These are phyloP conservation scores for Scatophagus argus DNA, from an alignment of 2,113 vertebrate genomes.

Conservation along the genomic window DNA sequence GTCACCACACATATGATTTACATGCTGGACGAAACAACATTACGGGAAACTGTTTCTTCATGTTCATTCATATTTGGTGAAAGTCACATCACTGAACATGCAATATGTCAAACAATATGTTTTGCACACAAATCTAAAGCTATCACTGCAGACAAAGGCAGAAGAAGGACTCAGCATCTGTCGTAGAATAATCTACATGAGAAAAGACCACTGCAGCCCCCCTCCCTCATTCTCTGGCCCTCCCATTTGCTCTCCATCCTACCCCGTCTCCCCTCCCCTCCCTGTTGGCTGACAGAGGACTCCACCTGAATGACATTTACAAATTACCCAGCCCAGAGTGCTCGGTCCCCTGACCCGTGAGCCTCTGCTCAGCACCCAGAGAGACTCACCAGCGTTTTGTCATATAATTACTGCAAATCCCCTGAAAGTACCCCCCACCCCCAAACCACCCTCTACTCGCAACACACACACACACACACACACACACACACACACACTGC, in stretches of 20 bases:
- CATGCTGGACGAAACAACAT: neutral
- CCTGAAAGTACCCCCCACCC: slow-evolving; percentile 92
- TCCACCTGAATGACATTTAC: slow-evolving; percentile 98
- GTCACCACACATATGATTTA: neutral
- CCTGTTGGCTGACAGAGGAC: slow-evolving; percentile 85
- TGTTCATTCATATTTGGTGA: slow-evolving; percentile 23
- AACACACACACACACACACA: slow-evolving; percentile 30
- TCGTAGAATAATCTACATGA: slow-evolving; percentile 82
- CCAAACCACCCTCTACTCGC: slow-evolving; percentile 44
- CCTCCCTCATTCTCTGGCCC: slow-evolving; percentile 63
- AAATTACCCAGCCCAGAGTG: slow-evolving; percentile 98
- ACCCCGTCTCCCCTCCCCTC: slow-evolving; percentile 30
- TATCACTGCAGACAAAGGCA: slow-evolving; percentile 44
- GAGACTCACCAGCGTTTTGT: slow-evolving; percentile 99
- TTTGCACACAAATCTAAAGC: slow-evolving; percentile 40
- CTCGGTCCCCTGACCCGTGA: slow-evolving; percentile 96
- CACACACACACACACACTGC: slow-evolving; percentile 28
- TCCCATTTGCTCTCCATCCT: slow-evolving; percentile 57
- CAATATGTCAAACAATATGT: slow-evolving; percentile 37
- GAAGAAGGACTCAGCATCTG: slow-evolving; percentile 56
- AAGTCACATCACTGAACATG: slow-evolving; percentile 34
- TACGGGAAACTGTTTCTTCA: neutral
- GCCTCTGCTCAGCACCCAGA: slow-evolving; percentile 95
- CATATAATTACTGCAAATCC: slow-evolving; percentile 99
- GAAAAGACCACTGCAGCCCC: slow-evolving; percentile 82